Evolutionary conservation across 2,888 invertebrate species (phyloP).

Genomic region (Pyrocoelia pectoralis): DNA sequence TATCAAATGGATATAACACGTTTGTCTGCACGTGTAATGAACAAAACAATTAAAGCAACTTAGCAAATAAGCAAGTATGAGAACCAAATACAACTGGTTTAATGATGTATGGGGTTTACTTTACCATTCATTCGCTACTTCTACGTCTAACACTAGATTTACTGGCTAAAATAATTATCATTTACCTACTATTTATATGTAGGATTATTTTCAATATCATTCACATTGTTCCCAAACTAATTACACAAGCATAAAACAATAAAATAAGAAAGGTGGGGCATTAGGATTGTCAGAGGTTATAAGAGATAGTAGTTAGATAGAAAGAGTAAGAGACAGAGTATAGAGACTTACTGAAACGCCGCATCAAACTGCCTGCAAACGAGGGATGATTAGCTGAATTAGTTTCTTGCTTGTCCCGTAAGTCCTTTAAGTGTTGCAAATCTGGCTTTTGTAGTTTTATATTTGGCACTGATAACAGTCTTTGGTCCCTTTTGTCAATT

Average conservation of each 20-base stretch:
- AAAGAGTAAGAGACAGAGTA: slow-evolving; percentile 36
- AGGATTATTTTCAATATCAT: slow-evolving; percentile 16
- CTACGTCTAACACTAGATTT: slow-evolving; percentile 23
- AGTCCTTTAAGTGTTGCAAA: slow-evolving; percentile 62
- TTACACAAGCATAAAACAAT: slow-evolving; percentile 20
- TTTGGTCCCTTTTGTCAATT: slow-evolving; percentile 67
- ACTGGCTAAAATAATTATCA: slow-evolving; percentile 12
- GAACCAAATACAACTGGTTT: slow-evolving; percentile 46
- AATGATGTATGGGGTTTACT: slow-evolving; percentile 35
- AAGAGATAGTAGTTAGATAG: slow-evolving; percentile 21
- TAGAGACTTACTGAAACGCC: slow-evolving; percentile 88
- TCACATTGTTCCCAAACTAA: slow-evolving; percentile 21
- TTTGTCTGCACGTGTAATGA: slow-evolving; percentile 35
- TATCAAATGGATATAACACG: slow-evolving; percentile 40
- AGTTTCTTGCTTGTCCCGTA: slow-evolving; percentile 63
- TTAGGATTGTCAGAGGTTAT: slow-evolving; percentile 13
- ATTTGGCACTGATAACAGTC: slow-evolving; percentile 81
- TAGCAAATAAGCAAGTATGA: slow-evolving; percentile 51
- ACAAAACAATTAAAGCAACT: slow-evolving; percentile 55
- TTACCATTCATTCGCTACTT: slow-evolving; percentile 40
- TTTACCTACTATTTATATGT: slow-evolving; percentile 20
- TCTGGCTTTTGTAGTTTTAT: slow-evolving; percentile 69
- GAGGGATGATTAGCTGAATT: slow-evolving; percentile 57
- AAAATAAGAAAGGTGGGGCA: slow-evolving; percentile 24
- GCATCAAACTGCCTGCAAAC: slow-evolving; percentile 79